Percentiles rank a stretch among this genome's conserved stretches.
Evolutionary conservation across 2,888 invertebrate genomes (phyloP).

Genomic region (Spisula subtruncata): DNA sequence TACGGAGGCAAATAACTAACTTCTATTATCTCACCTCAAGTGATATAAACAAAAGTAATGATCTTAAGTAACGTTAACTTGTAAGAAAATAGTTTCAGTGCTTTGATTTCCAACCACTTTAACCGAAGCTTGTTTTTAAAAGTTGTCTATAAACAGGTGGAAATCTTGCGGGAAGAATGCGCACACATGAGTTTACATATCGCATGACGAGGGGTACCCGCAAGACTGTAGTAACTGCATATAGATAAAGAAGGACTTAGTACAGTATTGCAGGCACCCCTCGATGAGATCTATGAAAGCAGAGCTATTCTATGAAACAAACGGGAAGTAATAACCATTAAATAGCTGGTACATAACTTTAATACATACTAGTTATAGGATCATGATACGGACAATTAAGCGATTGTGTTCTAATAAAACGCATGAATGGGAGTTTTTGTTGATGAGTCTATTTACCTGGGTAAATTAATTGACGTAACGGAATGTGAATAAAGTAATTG

Average conservation of each 20-base stretch:
- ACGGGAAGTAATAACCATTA: slow-evolving; percentile 15
- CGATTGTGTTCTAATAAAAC: slow-evolving; percentile 4
- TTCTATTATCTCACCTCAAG: no score
- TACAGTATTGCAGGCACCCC: no score
- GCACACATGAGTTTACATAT: background rate
- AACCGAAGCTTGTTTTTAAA: background rate
- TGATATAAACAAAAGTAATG: no score
- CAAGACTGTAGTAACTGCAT: no score
- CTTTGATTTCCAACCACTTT: no score
- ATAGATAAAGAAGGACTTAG: no score
- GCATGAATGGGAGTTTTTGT: slow-evolving; percentile 19
- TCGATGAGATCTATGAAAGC: background rate
- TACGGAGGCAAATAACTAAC: no score
- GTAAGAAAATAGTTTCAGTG: background rate
- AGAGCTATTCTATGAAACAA: background rate
- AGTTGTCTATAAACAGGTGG: slow-evolving; percentile 2
- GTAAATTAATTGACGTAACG: background rate
- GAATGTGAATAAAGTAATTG: background rate
- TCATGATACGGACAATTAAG: slow-evolving; percentile 22
- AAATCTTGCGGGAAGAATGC: background rate
- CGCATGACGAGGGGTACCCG: no score
- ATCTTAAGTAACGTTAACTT: no score
- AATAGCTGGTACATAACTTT: background rate
- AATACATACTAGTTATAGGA: background rate
- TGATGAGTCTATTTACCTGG: background rate